Evolutionary conservation across 2,113 vertebrate species (phyloP).

Genomic region (Myanophis thanlyinensis): DNA sequence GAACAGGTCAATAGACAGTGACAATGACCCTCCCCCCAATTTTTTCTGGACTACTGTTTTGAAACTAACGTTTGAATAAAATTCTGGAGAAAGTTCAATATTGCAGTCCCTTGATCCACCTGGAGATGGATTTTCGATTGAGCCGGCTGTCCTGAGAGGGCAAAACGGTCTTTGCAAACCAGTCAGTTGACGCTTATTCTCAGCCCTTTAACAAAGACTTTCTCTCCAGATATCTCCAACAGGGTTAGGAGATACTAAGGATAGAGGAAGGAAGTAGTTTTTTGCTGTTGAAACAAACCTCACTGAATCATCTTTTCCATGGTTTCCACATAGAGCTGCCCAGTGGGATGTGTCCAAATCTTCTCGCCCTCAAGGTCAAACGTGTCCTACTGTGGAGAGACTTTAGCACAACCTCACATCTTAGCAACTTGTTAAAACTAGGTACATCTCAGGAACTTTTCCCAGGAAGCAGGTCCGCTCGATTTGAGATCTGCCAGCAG

Average conservation of each 20-base stretch:
- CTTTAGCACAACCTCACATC: conserved; percentile 7
- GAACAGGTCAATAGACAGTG: no score
- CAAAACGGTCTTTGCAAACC: no score
- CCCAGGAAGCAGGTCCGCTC: neutral
- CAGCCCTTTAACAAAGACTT: neutral
- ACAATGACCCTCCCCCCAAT: fast-evolving
- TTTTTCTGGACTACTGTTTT: neutral
- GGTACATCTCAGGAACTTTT: conserved; percentile 5
- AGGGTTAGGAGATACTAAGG: neutral
- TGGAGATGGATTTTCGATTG: no score
- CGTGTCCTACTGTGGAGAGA: neutral
- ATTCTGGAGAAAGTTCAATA: neutral
- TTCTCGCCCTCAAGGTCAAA: neutral
- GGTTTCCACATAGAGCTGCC: neutral
- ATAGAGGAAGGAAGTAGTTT: neutral
- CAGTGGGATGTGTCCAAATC: neutral
- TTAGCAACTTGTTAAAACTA: neutral
- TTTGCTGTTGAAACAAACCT: neutral
- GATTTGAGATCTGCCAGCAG: neutral
- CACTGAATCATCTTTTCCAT: neutral
- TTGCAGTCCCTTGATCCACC: neutral
- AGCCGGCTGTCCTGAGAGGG: neutral
- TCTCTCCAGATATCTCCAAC: neutral
- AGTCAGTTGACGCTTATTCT: neutral
- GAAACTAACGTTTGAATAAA: neutral